Evolutionary conservation across 2,888 invertebrate genomes (phyloP), one percentile per base, ranked within the genome.

Genomic region (Archips crataeganus): DNA sequence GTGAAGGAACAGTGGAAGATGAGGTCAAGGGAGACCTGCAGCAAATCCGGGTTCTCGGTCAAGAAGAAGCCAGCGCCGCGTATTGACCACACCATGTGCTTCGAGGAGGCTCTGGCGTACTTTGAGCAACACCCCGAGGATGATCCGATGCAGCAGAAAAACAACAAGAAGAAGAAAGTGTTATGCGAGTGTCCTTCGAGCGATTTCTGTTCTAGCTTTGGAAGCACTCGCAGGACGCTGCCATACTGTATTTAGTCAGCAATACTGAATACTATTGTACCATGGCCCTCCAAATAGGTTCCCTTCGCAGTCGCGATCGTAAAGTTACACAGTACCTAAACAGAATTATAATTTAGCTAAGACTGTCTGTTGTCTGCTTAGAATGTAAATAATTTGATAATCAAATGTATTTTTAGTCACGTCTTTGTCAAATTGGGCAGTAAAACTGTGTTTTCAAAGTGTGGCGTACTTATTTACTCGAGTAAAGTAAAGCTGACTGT

Each of bases 371-470:
- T 9, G 57, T 57, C 57, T 32, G 57, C 57, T 23, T 57, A 10
- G 32, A 57, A 32, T 57, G 57, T 32, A n/a, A n/a, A n/a, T n/a
- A 32, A 57, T 57, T 54, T 54, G 15, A 4, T 54, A 15, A 49
- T n/a, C 0, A 13, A 13, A 49, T 54, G 51, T 57, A 11, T 11
- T 32, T 32, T 32, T 32, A 32, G 57, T 57, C 57, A 32, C 32
- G 57, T 57, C 54, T 57, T 57, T 57, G 57, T 57, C 2, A 32
- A 54, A 57, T 57, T 57, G 23, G 10, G 3, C 57, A 57, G 32
- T 57, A 57, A 57, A 57, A 57, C 11, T 57, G 57, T 57, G 57
- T 57, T 57, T 32, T 57, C 10, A 57, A 57, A 11, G 10, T 10
- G 10, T 57, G 3, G 57, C 11, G 10, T 57, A 32, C 32, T 57